Evolutionary conservation across 2,888 invertebrate genomes (phyloP).

Genomic region (Clistopyga incitator): DNA sequence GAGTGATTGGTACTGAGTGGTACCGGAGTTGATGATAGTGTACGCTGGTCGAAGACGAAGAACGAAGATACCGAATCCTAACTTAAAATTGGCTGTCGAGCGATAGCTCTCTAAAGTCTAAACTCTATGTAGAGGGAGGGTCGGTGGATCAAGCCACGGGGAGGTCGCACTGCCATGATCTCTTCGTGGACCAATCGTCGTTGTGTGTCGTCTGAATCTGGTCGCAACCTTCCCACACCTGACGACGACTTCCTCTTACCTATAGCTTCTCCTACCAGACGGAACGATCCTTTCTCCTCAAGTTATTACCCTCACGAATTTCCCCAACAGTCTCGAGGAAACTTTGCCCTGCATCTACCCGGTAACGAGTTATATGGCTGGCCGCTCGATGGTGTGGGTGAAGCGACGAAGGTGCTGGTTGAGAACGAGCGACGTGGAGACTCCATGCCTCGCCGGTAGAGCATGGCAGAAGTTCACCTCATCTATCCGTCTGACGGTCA

Average conservation of each 20-base stretch:
- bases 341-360: conserved; percentile 51
- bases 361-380: conserved; percentile 68
- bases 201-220: not conserved
- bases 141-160: not conserved
- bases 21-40: not conserved
- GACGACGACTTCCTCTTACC: conserved; percentile 17
- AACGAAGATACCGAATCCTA: conserved; percentile 67
- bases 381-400: conserved; percentile 5
- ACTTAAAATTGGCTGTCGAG: conserved; percentile 74
- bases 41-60: not conserved
- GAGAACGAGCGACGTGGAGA: conserved; percentile 19
- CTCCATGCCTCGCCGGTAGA: conserved; percentile 41
- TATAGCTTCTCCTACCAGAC: conserved; percentile 49
- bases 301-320: conserved; percentile 68
- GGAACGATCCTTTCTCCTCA: conserved; percentile 65
- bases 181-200: conserved; percentile 26
- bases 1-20: conserved; percentile 15
- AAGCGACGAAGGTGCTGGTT: conserved; percentile 11
- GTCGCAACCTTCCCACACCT: conserved; percentile 58
- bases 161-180: conserved; percentile 8
- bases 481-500: conserved; percentile 24
- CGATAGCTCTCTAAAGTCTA: conserved; percentile 63
- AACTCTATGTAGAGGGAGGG: conserved; percentile 3
- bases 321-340: conserved; percentile 53
- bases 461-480: conserved; percentile 54